phyloP scores from a whole-genome alignment of 2,797 vertebrate species.

The Oreochromis grahami region DNA sequence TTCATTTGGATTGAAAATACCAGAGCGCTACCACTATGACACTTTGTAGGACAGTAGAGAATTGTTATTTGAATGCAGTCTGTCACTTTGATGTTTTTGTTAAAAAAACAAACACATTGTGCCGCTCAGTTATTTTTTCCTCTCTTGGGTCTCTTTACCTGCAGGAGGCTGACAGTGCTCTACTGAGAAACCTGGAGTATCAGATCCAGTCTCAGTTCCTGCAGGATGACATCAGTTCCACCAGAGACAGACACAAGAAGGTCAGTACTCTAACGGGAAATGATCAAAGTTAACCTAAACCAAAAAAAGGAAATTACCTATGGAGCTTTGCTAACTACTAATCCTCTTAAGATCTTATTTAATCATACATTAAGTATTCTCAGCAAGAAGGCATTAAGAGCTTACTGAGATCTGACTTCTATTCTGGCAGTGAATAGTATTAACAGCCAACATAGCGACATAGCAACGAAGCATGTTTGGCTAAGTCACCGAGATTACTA shows the following conservation, averaged over 20 bases:
- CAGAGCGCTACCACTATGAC: not conserved
- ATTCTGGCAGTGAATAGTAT: not conserved
- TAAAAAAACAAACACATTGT: not conserved
- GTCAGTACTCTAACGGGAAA: constrained; percentile 56
- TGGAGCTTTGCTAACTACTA: not conserved
- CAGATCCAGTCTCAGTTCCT: constrained; percentile 94
- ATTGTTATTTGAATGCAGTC: not conserved
- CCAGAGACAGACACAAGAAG: constrained; percentile 93
- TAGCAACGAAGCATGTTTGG: not conserved
- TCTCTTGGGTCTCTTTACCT: not conserved
- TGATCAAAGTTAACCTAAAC: not conserved
- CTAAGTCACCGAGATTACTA: not conserved
- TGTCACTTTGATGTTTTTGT: not conserved
- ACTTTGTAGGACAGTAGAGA: not conserved
- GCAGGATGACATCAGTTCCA: constrained; percentile 89
- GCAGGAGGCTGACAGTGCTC: constrained; percentile 87
- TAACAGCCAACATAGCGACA: not conserved
- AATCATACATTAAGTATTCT: not conserved
- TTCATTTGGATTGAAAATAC: not conserved
- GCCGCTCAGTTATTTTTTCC: not conserved
- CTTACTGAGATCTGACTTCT: not conserved
- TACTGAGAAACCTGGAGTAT: constrained; percentile 87
- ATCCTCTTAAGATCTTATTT: not conserved
- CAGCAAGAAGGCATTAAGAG: not conserved
- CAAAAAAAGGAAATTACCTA: not conserved